A percentile compares a stretch with the other conserved stretches of the same genome.
Conservation (phyloP, 1,140 invertebrate genomes). For the Drosophila kurseongensis region DNA sequence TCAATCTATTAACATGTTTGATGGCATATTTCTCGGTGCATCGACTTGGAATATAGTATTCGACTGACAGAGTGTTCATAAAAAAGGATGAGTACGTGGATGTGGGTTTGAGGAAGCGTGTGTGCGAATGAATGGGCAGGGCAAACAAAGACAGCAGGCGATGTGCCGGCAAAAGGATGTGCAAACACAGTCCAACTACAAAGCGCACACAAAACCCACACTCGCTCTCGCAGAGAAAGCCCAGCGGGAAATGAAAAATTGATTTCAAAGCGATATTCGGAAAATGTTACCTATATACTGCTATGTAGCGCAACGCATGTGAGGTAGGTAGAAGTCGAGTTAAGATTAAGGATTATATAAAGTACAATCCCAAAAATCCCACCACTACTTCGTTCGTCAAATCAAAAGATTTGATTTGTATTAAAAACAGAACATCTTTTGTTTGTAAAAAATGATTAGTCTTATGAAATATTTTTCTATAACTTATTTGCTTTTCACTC, state of each 20-base stretch:
- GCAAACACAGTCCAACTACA: slow-evolving; percentile 63
- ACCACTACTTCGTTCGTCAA: too few species aligned
- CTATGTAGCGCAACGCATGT: too few species aligned
- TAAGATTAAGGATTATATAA: background rate
- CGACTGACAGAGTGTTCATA: slow-evolving; percentile 37
- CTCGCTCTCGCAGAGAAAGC: slow-evolving; percentile 7
- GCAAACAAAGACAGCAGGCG: slow-evolving; percentile 77
- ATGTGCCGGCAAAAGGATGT: slow-evolving; percentile 68
- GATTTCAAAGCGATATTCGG: slow-evolving; percentile 30
- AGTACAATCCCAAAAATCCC: background rate
- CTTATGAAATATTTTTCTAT: too few species aligned
- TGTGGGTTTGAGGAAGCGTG: slow-evolving; percentile 31
- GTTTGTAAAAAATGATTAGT: too few species aligned
- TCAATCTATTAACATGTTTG: too few species aligned
- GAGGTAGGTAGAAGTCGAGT: background rate
- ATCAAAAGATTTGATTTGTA: too few species aligned
- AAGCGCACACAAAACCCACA: slow-evolving; percentile 22
- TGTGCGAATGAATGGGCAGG: slow-evolving; percentile 74
- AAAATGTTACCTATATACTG: slow-evolving; percentile 2
- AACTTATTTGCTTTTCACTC: background rate
- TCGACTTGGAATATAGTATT: slow-evolving; percentile 26
- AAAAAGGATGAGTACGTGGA: slow-evolving; percentile 13
- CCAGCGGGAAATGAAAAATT: slow-evolving; percentile 55
- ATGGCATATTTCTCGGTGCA: background rate
- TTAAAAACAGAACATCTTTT: too few species aligned